Base-by-base conservation (phyloP, 2,113 vertebrate species). In the Dasyprocta punctata region DNA sequence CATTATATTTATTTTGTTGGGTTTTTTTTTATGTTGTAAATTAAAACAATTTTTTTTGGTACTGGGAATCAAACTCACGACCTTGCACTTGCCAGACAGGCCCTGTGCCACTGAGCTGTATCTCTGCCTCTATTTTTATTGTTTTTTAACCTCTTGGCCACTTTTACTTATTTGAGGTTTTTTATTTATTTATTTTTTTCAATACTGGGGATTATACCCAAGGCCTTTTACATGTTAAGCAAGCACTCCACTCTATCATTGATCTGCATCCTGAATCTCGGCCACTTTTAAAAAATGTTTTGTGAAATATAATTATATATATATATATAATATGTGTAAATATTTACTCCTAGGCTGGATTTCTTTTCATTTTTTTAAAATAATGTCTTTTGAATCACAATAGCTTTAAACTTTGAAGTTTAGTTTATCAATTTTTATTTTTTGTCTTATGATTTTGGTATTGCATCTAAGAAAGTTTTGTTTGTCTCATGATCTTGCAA, bases 331-430 rank as follows among this genome's bases (percentile, higher is more conserved):
- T 77, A 41, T 94, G 77, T 94, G 58, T 44, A 89, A 54, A 90
- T 86, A 19, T 86, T 95, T 92, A 63, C 33, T 90, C 5, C 82
- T 36, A 80, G 8, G 92, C 8, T 89, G 5, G 24, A 28, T 94
- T 93, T 85, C 61, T 93, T 89, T 92, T 56, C 56, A 92, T 73
- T 75, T 44, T 67, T 26, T 28, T 2, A 67, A 44, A 75, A 75
- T 92, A 28, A 22, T 54, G 33, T 92, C 54, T 87, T 93, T 82
- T 89, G 36, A 92, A 82, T 41, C 44, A 61, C 33, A 89, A 14
- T 89, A 54, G 22, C 65, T 93, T 81, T 89, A 58, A 82, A 87
- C 92, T 92, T 92, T 94, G 83, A 56, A 84, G 58, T 89, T 90
- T 86, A 84, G 58, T 89, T 90, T 86, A 63, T 65, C 38, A 12